A percentile compares a stretch with the other conserved stretches of the same genome.
These are phyloP conservation scores for Myiagra hebetior DNA, from an alignment of 2,113 vertebrate genomes.

Conservation along the genomic window DNA sequence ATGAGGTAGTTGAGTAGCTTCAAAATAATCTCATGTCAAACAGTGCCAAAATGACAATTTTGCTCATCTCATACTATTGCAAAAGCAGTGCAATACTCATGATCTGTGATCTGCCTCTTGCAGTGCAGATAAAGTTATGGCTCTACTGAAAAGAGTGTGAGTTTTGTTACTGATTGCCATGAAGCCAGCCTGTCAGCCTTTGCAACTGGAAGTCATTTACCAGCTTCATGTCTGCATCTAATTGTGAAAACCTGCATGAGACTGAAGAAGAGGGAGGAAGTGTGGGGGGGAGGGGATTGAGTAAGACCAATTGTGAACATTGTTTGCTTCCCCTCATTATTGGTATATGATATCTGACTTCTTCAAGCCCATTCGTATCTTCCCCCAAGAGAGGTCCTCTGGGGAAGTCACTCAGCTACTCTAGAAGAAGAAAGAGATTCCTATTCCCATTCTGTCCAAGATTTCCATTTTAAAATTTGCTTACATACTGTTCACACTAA, in stretches of 20 bases:
- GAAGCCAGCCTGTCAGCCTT: not conserved
- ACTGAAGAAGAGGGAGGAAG: not conserved
- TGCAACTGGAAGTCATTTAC: not conserved
- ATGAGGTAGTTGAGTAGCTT: not conserved
- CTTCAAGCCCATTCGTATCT: accelerated
- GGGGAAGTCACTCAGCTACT: not conserved
- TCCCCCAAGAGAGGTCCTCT: not conserved
- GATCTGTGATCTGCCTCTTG: not conserved
- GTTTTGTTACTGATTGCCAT: not conserved
- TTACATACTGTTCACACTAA: not conserved
- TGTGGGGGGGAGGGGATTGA: accelerated
- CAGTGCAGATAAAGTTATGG: not conserved
- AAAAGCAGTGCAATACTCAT: not conserved
- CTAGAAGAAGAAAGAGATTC: not conserved
- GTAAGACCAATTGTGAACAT: not conserved
- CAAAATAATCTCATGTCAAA: not conserved
- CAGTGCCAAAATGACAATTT: not conserved
- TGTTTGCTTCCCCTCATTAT: not conserved
- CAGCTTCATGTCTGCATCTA: not conserved
- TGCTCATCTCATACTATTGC: not conserved
- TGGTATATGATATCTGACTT: not conserved
- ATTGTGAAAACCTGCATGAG: not conserved
- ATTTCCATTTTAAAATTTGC: not conserved
- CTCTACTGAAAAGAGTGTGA: not conserved
- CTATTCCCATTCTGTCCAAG: not conserved